Conservation (phyloP, 2,888 invertebrate species). For the Lasioglossum malachurum region DNA sequence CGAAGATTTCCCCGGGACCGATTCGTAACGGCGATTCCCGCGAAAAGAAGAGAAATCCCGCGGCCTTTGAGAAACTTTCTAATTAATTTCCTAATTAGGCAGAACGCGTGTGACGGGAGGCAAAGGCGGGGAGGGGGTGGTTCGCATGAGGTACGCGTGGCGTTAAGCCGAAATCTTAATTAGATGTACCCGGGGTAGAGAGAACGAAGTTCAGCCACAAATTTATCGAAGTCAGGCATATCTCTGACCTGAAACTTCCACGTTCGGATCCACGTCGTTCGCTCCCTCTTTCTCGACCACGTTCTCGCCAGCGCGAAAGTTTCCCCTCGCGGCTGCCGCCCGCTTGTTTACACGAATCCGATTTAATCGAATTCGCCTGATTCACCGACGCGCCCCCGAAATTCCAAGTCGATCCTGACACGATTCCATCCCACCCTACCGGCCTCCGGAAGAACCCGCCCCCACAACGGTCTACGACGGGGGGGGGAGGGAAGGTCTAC, state of each 20-base stretch:
- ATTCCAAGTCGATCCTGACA: constrained; percentile 69
- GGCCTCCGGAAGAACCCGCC: background rate
- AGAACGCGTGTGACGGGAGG: constrained; percentile 32
- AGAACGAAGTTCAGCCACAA: constrained; percentile 50
- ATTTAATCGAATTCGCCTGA: constrained; percentile 75
- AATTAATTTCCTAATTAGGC: constrained; percentile 47
- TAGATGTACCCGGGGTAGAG: constrained; percentile 47
- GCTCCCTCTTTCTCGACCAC: constrained; percentile 39
- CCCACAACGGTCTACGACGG: background rate
- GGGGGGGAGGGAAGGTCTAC: background rate
- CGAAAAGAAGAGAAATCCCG: background rate
- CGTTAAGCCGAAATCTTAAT: constrained; percentile 61
- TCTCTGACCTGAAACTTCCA: constrained; percentile 51
- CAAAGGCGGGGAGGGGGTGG: background rate
- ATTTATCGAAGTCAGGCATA: constrained; percentile 61
- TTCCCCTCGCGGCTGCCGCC: constrained; percentile 49
- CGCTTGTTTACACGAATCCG: constrained; percentile 72
- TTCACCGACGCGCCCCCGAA: constrained; percentile 62
- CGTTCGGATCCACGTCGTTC: constrained; percentile 37
- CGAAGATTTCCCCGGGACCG: background rate
- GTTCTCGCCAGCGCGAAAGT: constrained; percentile 57
- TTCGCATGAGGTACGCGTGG: constrained; percentile 13
- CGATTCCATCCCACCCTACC: constrained; percentile 23
- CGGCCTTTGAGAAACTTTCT: constrained; percentile 32
- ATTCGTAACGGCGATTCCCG: background rate